A percentile compares a stretch with the other conserved stretches of the same genome.
Conservation (phyloP, 2,797 vertebrate species). For the Peromyscus attwateri region DNA sequence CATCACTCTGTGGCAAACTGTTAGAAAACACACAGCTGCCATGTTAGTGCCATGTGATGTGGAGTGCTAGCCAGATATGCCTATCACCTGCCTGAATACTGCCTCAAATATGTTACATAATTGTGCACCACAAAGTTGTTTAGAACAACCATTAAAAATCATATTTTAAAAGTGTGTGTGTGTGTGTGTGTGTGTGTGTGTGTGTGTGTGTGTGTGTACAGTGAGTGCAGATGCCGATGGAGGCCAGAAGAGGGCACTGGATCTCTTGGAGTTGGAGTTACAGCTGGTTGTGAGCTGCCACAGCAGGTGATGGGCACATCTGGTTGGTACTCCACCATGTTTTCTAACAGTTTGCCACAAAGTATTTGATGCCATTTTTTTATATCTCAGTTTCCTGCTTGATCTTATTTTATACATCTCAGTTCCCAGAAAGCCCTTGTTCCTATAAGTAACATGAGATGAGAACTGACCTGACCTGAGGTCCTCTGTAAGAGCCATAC, state of each 20-base stretch:
- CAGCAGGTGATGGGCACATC: background rate
- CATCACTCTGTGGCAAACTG: background rate
- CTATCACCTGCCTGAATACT: background rate
- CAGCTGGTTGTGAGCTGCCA: background rate
- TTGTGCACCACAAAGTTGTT: background rate
- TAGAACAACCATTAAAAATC: background rate
- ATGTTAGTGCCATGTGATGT: background rate
- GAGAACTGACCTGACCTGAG: background rate
- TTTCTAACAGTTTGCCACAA: background rate
- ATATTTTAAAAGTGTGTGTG: background rate
- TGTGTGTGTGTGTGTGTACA: background rate
- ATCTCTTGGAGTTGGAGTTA: background rate
- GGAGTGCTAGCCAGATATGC: background rate
- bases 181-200: no score
- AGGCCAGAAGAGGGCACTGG: no score
- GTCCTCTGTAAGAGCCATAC: no score
- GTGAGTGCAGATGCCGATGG: background rate
- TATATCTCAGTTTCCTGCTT: slow-evolving; percentile 9
- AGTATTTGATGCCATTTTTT: background rate
- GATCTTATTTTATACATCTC: background rate
- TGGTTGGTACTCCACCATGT: background rate
- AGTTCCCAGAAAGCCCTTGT: background rate
- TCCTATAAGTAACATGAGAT: background rate
- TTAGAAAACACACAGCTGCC: background rate
- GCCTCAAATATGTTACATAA: background rate